Evolutionary conservation across 1,140 invertebrate genomes (phyloP).

Genomic region (Drosophila orosa): DNA sequence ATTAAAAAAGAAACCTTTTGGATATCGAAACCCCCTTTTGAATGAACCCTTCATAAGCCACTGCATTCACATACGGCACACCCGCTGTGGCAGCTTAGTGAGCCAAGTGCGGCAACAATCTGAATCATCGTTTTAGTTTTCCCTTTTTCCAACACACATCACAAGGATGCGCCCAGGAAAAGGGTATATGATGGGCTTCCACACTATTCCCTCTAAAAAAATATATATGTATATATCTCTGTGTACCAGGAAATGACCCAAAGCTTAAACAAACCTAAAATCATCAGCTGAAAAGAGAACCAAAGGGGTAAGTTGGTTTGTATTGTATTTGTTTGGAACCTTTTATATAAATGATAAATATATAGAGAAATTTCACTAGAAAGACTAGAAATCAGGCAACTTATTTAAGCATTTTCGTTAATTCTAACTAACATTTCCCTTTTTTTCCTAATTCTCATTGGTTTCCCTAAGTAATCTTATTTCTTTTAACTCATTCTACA

Average conservation of each 20-base stretch:
- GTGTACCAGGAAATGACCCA: not conserved
- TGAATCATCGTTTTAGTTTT: slow-evolving; percentile 74
- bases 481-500: not conserved
- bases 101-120: slow-evolving; percentile 71
- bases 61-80: slow-evolving; percentile 27
- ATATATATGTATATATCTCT: not conserved
- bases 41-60: not conserved
- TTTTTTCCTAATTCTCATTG: not conserved
- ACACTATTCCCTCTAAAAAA: not conserved
- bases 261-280: not conserved
- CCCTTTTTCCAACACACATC: slow-evolving; percentile 5
- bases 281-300: too few species aligned
- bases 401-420: not conserved
- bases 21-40: not conserved
- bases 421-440: not conserved
- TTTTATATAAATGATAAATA: not conserved
- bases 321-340: too few species aligned
- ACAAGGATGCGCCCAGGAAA: not conserved
- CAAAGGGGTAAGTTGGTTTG: not conserved
- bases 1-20: not conserved
- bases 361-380: not conserved
- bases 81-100: slow-evolving; percentile 53
- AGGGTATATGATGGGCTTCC: slow-evolving; percentile 15
- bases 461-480: too few species aligned
- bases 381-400: too few species aligned